phyloP scores from a whole-genome alignment of 2,888 invertebrate species.

The Caenorhabditis becei region DNA sequence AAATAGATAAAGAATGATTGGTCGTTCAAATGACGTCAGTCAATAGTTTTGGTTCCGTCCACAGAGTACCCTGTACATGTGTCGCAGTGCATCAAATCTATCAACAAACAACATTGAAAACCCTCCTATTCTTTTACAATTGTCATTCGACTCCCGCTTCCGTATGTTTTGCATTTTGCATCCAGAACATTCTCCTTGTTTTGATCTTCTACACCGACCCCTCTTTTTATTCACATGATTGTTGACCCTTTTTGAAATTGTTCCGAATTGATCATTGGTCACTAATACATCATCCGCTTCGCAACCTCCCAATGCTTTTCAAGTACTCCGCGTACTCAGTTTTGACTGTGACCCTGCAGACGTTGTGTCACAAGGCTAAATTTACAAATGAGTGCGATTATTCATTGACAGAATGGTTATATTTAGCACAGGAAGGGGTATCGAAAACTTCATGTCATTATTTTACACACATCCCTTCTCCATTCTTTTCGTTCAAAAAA shows the following conservation, averaged over 20 bases:
- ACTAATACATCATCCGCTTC: background rate
- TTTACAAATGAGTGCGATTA: background rate
- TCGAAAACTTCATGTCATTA: background rate
- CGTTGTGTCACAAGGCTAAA: background rate
- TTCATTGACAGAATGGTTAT: background rate
- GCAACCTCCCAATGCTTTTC: background rate
- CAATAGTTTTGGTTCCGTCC: background rate
- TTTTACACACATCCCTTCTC: background rate
- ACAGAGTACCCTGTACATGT: slow-evolving; percentile 16
- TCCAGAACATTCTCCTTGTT: slow-evolving; percentile 49
- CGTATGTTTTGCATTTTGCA: too few species aligned
- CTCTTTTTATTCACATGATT: slow-evolving; percentile 31
- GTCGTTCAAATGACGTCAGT: slow-evolving; percentile 31
- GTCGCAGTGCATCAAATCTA: slow-evolving; percentile 47
- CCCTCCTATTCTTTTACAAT: background rate
- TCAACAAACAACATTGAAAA: slow-evolving; percentile 4
- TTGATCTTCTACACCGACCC: slow-evolving; percentile 17
- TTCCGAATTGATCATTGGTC: slow-evolving; percentile 50
- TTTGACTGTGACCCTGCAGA: slow-evolving; percentile 10
- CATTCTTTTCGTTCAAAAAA: background rate
- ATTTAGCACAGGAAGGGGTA: background rate
- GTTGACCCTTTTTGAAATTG: slow-evolving; percentile 29
- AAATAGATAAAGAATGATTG: slow-evolving; percentile 17
- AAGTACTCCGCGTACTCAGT: slow-evolving; percentile 39
- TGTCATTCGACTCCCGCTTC: background rate